Percentiles rank a stretch among this genome's conserved stretches.
Evolutionary conservation across 2,113 vertebrate genomes (phyloP).

Genomic region (Tringa solitaria): DNA sequence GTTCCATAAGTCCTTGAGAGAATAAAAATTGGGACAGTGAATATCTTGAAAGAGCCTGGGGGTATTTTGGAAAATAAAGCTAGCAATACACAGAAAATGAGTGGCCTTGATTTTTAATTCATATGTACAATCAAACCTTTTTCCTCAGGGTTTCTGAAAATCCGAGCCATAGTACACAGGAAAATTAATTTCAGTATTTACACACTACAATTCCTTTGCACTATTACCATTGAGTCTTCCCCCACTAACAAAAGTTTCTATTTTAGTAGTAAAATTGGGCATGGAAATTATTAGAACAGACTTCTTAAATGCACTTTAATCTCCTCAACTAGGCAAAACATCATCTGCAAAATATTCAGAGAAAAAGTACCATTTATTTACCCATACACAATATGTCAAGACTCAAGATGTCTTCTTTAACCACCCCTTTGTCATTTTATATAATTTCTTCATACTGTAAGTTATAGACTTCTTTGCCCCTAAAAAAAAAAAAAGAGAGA

Average conservation of each 20-base stretch:
- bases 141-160: neutral
- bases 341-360: slow-evolving; percentile 13
- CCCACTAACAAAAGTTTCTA: neutral
- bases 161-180: neutral
- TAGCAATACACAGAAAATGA: neutral
- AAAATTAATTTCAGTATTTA: neutral
- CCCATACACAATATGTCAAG: slow-evolving; percentile 9
- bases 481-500: neutral
- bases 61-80: neutral
- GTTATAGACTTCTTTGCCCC: slow-evolving; percentile 85
- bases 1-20: neutral
- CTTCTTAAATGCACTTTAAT: neutral
- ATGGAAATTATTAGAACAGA: neutral
- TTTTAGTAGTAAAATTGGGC: neutral
- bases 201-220: neutral
- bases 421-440: slow-evolving; percentile 93
- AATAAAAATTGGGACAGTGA: neutral
- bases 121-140: neutral
- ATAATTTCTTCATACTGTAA: slow-evolving; percentile 88
- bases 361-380: slow-evolving; percentile 64
- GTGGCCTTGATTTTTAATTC: neutral
- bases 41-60: neutral
- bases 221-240: neutral
- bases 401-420: slow-evolving; percentile 72
- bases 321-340: neutral